These are phyloP conservation scores for Tineola bisselliella DNA, from an alignment of 2,888 invertebrate genomes.

Conservation along the genomic window DNA sequence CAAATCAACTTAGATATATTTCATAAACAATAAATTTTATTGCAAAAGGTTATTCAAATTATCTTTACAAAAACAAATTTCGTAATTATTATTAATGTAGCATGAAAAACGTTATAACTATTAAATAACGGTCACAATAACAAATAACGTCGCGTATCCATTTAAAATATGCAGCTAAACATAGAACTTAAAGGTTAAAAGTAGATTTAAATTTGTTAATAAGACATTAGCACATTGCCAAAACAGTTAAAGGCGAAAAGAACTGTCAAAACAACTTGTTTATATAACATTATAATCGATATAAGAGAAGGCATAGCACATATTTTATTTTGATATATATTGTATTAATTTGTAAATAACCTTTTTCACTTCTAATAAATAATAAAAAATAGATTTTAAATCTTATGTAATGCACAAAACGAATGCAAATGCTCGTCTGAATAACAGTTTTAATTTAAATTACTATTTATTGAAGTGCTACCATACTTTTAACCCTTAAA, in stretches of 20 bases:
- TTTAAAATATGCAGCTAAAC: neutral
- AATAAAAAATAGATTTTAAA: too few relatives aligned
- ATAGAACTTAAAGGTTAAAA: neutral
- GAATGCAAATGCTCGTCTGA: too few relatives aligned
- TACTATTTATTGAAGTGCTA: too few relatives aligned
- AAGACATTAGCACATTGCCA: too few relatives aligned
- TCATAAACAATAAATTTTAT: neutral
- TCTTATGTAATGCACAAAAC: too few relatives aligned
- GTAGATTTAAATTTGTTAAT: neutral
- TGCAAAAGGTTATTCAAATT: neutral
- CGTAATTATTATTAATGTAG: neutral
- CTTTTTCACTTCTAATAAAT: too few relatives aligned
- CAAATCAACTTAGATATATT: too few relatives aligned
- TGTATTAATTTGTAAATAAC: too few relatives aligned
- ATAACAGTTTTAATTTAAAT: too few relatives aligned
- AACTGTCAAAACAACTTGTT: neutral
- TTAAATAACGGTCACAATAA: neutral
- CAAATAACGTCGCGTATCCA: neutral
- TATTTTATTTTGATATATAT: too few relatives aligned
- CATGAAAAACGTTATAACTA: neutral
- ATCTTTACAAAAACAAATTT: neutral
- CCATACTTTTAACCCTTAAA: too few relatives aligned
- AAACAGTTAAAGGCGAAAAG: neutral
- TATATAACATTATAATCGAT: neutral
- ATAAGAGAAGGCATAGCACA: too few relatives aligned